Percentiles rank a stretch among this genome's conserved stretches.
Conservation (phyloP, 2,113 vertebrate genomes). For the Apistogramma diplotaenia region DNA sequence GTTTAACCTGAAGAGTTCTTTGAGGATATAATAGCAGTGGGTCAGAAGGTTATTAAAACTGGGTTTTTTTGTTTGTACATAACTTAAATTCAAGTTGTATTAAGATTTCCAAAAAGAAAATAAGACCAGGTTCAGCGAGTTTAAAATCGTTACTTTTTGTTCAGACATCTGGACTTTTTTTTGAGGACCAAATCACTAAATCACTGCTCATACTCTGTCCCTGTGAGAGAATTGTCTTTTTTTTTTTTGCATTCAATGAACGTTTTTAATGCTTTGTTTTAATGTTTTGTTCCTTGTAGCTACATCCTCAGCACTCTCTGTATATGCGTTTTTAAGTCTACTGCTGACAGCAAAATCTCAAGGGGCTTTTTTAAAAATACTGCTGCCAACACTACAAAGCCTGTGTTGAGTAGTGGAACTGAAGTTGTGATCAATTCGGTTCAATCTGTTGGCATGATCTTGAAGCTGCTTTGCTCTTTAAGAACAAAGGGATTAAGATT, state of each 20-base stretch:
- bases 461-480: neutral
- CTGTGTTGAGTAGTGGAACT: neutral
- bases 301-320: neutral
- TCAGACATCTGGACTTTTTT: neutral
- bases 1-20: neutral
- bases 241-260: neutral
- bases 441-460: conserved; percentile 13
- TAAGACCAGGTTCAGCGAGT: neutral
- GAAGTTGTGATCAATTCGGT: conserved; percentile 15
- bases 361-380: neutral
- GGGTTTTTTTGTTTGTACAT: neutral
- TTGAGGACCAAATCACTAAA: neutral
- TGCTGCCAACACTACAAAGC: conserved; percentile 12
- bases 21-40: neutral
- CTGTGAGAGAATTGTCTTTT: neutral
- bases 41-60: neutral
- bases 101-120: neutral
- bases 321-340: neutral
- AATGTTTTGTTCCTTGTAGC: neutral
- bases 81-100: no score
- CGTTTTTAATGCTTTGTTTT: neutral
- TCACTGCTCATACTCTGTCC: neutral
- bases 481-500: neutral
- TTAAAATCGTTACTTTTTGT: neutral
- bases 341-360: neutral